Percentiles rank a stretch among this genome's conserved stretches.
Evolutionary conservation across 2,888 invertebrate genomes (phyloP).

Genomic region (Tuta absoluta): DNA sequence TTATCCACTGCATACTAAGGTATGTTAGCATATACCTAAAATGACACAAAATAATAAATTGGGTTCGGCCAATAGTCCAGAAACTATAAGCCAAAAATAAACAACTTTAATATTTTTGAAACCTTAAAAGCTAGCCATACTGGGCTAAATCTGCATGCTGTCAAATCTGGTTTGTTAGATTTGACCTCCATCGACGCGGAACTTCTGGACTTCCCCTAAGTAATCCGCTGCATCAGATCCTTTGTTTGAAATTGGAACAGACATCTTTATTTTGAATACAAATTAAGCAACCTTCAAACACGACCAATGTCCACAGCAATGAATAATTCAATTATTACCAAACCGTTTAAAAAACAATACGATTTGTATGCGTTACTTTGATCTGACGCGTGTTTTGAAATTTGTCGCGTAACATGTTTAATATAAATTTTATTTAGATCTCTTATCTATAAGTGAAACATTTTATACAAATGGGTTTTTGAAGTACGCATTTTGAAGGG

Average conservation of each 20-base stretch:
- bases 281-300: constrained; percentile 41
- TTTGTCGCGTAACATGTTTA: constrained; percentile 27
- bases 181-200: neutral
- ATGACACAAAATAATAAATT: no score
- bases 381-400: constrained; percentile 25
- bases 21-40: no score
- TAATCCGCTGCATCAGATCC: constrained; percentile 2
- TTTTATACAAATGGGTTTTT: constrained; percentile 2
- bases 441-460: constrained; percentile 10
- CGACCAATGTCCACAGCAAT: constrained; percentile 36
- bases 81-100: no score
- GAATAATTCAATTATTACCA: constrained; percentile 44
- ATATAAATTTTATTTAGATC: neutral
- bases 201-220: neutral
- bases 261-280: constrained; percentile 38
- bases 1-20: no score
- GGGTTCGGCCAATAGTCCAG: no score
- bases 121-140: no score
- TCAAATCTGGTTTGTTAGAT: no score
- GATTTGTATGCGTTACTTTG: constrained; percentile 24
- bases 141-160: no score
- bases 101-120: no score
- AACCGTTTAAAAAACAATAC: constrained; percentile 35
- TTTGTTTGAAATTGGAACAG: constrained; percentile 10
- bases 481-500: constrained; percentile 7